phyloP scores from a whole-genome alignment of 2,797 vertebrate species.

The Oophaga sylvatica region DNA sequence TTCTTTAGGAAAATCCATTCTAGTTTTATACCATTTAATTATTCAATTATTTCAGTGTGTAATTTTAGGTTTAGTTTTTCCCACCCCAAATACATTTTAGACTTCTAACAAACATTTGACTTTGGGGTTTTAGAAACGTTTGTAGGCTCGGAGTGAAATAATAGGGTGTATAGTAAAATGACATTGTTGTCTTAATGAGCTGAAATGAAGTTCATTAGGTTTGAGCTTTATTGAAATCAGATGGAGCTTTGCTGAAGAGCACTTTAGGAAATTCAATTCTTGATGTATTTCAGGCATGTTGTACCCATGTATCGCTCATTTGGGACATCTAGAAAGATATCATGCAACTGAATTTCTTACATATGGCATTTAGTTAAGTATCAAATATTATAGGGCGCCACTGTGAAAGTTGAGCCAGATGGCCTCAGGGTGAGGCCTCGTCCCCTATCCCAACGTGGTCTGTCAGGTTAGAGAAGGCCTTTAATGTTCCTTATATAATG shows the following conservation, averaged over 20 bases:
- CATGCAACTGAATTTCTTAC: not conserved
- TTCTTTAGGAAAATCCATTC: not conserved
- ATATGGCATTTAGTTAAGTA: not conserved
- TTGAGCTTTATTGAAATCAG: slow-evolving; percentile 76
- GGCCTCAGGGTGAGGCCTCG: not conserved
- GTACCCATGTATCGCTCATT: not conserved
- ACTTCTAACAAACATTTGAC: slow-evolving; percentile 75
- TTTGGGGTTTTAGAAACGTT: slow-evolving; percentile 68
- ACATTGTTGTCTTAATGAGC: slow-evolving; percentile 68
- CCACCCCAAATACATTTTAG: slow-evolving; percentile 12
- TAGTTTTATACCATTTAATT: slow-evolving; percentile 22
- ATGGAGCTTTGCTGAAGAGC: slow-evolving; percentile 67
- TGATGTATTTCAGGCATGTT: slow-evolving; percentile 1
- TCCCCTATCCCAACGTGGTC: not conserved
- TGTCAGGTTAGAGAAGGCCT: not conserved
- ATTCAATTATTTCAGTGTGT: slow-evolving; percentile 40
- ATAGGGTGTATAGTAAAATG: slow-evolving; percentile 73
- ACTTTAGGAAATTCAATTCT: slow-evolving; percentile 36
- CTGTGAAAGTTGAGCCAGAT: not conserved
- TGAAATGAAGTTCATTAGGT: slow-evolving; percentile 67
- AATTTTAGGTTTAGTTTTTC: slow-evolving; percentile 75
- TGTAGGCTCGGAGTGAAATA: slow-evolving; percentile 73
- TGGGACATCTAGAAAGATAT: not conserved
- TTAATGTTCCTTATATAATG: not conserved
- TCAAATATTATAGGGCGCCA: not conserved